Base-by-base conservation (phyloP, 2,888 invertebrate species). In the Pegoplata infirma region DNA sequence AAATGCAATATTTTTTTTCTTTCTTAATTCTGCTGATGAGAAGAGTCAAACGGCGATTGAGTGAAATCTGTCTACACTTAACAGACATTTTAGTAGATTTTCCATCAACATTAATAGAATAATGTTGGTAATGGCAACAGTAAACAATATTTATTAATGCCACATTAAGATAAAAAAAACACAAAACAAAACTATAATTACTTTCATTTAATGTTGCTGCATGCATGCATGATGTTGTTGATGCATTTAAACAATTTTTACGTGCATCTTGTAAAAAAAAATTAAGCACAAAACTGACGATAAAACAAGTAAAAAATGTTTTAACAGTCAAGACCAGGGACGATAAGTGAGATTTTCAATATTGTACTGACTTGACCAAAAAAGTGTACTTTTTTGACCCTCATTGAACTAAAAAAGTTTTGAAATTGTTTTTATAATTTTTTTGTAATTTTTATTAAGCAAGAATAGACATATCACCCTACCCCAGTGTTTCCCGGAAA, bases 121-220 rank as follows among this genome's bases (percentile, higher is more conserved):
- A 40, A 40, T 40, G 36, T n/a, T n/a, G n/a, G 36, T 40, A 76
- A 72, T 80, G 59, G 72, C 76, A 67, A 53, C 49, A 64, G 46
- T 58, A 32, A n/a, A 55, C 47, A 55, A 59, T 25, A 36, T 66
- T 76, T 68, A 72, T 80, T 80, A 64, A 51, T 76, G 72, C 68
- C 80, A 76, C 76, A 76, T 73, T 80, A 72, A 72, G 58, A 58
- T 36, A 68, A 44, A 73, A 14, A 21, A 56, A 36, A 51, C 51
- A 51, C 47, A 21, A n/a, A n/a, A n/a, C n/a, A n/a, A n/a, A n/a
- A 56, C 71, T 55, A 58, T 75, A 75, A 79, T 79, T 79, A 75
- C 79, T 72, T 75, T 79, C 79, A 78, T 74, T 78, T 75, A 67
- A 49, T 68, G 63, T 56, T 28, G 53, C 53, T 69, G 64, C 67